These are phyloP conservation scores for Tauraco erythrolophus DNA, from an alignment of 2,113 vertebrate species.

Conservation along the genomic window DNA sequence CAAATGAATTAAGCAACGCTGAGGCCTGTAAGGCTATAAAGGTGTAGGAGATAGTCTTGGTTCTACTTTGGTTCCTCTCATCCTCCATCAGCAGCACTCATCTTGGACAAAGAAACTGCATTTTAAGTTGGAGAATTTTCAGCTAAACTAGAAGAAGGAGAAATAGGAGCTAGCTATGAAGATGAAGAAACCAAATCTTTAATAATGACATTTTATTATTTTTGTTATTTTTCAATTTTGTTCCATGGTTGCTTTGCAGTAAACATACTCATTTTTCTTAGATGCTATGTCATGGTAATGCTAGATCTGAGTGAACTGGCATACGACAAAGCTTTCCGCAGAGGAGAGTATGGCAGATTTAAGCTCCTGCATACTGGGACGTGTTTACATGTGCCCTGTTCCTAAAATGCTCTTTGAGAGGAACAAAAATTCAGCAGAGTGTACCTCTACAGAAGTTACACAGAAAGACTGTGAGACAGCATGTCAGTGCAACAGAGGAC, in stretches of 20 bases:
- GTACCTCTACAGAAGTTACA: background rate
- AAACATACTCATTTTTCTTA: background rate
- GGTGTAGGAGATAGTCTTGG: background rate
- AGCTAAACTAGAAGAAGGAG: background rate
- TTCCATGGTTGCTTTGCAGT: background rate
- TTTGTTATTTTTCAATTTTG: background rate
- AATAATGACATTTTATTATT: background rate
- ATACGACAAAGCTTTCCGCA: background rate
- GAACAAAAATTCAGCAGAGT: background rate
- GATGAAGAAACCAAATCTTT: background rate
- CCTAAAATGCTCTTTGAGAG: background rate
- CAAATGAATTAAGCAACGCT: background rate
- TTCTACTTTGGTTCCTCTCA: background rate
- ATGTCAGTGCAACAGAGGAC: background rate
- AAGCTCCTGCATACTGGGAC: background rate
- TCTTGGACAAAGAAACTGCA: background rate
- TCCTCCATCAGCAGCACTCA: background rate
- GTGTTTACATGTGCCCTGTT: background rate
- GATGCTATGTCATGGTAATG: background rate
- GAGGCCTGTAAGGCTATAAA: background rate
- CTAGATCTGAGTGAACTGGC: background rate
- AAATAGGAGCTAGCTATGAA: background rate
- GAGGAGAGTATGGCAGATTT: background rate
- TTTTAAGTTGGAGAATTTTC: background rate
- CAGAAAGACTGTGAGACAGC: background rate